These are phyloP conservation scores for Troides aeacus DNA, from an alignment of 2,888 invertebrate genomes.

Conservation along the genomic window DNA sequence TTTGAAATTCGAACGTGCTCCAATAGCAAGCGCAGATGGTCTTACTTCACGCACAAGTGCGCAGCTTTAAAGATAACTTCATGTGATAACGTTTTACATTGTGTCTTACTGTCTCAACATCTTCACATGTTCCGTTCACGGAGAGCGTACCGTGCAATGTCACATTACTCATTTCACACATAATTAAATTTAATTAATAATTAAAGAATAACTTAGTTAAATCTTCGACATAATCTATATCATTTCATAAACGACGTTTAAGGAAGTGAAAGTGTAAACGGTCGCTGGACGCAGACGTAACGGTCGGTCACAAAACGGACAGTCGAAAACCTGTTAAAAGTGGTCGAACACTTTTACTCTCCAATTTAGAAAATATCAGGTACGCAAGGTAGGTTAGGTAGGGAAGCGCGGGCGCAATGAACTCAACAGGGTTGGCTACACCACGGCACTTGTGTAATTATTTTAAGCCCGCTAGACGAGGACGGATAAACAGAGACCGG, in stretches of 20 bases:
- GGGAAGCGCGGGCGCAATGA: conserved; percentile 50
- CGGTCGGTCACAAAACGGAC: conserved; percentile 38
- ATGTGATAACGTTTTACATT: conserved; percentile 17
- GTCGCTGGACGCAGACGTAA: conserved; percentile 41
- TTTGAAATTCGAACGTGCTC: conserved; percentile 72
- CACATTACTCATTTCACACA: conserved; percentile 5
- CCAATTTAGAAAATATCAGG: conserved; percentile 41
- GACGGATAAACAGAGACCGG: conserved; percentile 60
- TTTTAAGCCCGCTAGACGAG: conserved; percentile 70
- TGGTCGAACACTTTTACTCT: conserved; percentile 51
- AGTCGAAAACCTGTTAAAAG: conserved; percentile 57
- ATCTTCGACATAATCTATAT: conserved; percentile 2
- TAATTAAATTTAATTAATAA: neutral
- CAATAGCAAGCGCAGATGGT: conserved; percentile 63
- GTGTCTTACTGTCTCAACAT: conserved; percentile 1
- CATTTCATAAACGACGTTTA: conserved; percentile 30
- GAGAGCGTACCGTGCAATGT: neutral
- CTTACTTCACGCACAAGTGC: conserved; percentile 31
- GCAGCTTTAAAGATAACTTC: conserved; percentile 25
- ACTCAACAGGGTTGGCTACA: conserved; percentile 52
- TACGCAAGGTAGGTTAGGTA: conserved; percentile 45
- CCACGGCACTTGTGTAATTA: conserved; percentile 74
- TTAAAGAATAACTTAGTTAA: neutral
- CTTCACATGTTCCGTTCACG: conserved; percentile 14
- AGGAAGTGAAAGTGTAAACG: conserved; percentile 60